Conservation (phyloP, 2,113 vertebrate genomes). For the Hippocampus barbouri region DNA sequence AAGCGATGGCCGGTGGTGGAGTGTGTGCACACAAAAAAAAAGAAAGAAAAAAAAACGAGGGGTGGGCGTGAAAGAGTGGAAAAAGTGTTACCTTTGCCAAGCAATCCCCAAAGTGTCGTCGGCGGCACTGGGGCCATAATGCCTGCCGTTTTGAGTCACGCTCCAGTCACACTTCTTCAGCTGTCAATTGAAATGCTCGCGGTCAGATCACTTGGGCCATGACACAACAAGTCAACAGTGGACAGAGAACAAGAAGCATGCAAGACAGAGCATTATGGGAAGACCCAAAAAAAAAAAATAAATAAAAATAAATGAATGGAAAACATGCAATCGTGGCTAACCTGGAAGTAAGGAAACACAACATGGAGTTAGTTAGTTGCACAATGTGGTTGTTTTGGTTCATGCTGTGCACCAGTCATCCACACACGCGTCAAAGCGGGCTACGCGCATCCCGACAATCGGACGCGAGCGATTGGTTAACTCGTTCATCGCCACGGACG, state of each 20-base stretch:
- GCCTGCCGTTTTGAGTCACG: slow-evolving; percentile 99
- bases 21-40: slow-evolving; percentile 43
- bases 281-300: not conserved
- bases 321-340: slow-evolving; percentile 67
- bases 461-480: too few species aligned
- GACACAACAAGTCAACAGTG: slow-evolving; percentile 82
- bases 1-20: slow-evolving; percentile 1
- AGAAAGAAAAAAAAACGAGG: not conserved
- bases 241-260: slow-evolving; percentile 75
- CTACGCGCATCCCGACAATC: too few species aligned
- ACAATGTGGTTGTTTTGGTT: too few species aligned
- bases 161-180: slow-evolving; percentile 99
- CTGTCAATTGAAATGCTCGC: slow-evolving; percentile 99
- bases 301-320: slow-evolving; percentile 23
- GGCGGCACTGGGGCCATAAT: slow-evolving; percentile 99
- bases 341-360: slow-evolving; percentile 61
- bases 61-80: slow-evolving; percentile 93
- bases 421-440: too few species aligned
- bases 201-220: slow-evolving; percentile 94
- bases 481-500: too few species aligned
- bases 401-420: too few species aligned
- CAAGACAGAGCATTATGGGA: slow-evolving; percentile 7
- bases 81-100: slow-evolving; percentile 99
- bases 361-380: slow-evolving; percentile 57
- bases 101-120: slow-evolving; percentile 99